Evolutionary conservation across 2,797 vertebrate genomes (phyloP).

Genomic region (Artibeus lituratus): DNA sequence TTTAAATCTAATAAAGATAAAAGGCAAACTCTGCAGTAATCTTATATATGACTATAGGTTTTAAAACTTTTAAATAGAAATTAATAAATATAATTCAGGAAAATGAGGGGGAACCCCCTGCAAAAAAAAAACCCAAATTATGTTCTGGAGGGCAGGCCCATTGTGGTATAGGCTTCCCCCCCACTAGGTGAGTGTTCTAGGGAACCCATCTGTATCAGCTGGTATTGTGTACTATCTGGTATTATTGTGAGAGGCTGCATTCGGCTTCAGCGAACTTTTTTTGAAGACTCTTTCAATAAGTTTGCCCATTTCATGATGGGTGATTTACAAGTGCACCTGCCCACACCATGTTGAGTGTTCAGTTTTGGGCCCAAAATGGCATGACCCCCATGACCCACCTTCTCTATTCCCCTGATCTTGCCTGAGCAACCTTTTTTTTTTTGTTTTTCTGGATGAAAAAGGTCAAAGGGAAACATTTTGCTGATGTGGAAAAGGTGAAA

Average conservation of each 20-base stretch:
- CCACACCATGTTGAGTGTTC: neutral
- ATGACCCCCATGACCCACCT: neutral
- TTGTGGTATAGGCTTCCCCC: neutral
- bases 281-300: neutral
- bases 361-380: neutral
- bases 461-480: neutral
- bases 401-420: neutral
- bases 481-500: neutral
- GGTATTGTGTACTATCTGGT: too few relatives aligned
- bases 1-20: slow-evolving; percentile 8
- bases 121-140: neutral
- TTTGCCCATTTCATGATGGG: neutral
- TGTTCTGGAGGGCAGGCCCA: neutral
- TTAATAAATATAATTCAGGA: neutral
- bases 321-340: neutral
- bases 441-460: neutral
- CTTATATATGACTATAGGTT: neutral
- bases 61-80: slow-evolving; percentile 18
- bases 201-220: neutral
- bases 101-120: neutral
- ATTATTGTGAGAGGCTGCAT: neutral
- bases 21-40: neutral
- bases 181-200: neutral
- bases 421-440: neutral
- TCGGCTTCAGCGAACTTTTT: neutral